phyloP scores from a whole-genome alignment of 2,113 vertebrate species.

The Dasyprocta punctata region DNA sequence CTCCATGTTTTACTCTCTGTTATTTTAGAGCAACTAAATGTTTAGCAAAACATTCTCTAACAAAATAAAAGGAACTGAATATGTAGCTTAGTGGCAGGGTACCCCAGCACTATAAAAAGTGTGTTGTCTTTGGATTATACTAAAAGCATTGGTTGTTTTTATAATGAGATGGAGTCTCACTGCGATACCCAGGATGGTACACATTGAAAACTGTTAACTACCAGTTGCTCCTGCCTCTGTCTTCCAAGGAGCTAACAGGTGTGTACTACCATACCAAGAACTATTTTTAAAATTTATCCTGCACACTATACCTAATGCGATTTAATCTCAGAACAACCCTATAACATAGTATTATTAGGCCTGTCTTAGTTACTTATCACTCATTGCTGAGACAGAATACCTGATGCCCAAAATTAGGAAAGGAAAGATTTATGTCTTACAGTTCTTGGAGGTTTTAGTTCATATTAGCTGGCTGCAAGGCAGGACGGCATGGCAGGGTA shows the following conservation, averaged over 20 bases:
- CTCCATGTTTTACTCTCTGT: constrained; percentile 27
- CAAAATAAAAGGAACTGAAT: neutral
- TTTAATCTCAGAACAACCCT: neutral
- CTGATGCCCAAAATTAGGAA: too few relatives aligned
- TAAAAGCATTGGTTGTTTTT: constrained; percentile 17
- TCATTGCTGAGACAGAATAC: too few relatives aligned
- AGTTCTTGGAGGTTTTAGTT: too few relatives aligned
- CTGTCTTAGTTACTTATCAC: too few relatives aligned
- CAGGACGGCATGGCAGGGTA: too few relatives aligned
- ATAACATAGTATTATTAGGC: neutral
- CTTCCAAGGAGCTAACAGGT: neutral
- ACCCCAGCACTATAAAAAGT: neutral
- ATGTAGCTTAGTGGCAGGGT: neutral
- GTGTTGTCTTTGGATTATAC: neutral
- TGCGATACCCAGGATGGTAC: neutral
- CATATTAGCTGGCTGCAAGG: too few relatives aligned
- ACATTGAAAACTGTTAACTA: neutral
- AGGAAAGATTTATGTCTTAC: too few relatives aligned
- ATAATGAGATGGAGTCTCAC: neutral
- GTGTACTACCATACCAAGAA: neutral
- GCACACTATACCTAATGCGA: neutral
- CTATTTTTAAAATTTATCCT: neutral
- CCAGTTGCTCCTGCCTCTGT: neutral
- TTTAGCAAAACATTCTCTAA: neutral
- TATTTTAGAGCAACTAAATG: constrained; percentile 29